Percentiles rank a stretch among this genome's conserved stretches.
phyloP scores from a whole-genome alignment of 2,797 vertebrate species.

The Anniella stebbinsi region DNA sequence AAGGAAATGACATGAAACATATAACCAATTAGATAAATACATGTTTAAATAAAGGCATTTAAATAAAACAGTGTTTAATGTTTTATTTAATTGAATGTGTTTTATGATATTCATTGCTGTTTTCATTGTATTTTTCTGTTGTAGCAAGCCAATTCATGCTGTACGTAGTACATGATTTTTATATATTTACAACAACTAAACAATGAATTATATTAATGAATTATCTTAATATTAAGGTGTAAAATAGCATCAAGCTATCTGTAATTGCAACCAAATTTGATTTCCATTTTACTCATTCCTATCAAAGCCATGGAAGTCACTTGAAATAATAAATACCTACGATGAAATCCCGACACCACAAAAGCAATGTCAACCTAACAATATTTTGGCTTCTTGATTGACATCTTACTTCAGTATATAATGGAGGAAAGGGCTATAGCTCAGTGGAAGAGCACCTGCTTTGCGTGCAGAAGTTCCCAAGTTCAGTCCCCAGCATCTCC shows the following conservation, averaged over 20 bases:
- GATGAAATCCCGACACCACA: background rate
- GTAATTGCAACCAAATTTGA: background rate
- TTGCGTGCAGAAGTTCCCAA: too few species aligned
- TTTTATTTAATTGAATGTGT: background rate
- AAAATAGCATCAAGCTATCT: background rate
- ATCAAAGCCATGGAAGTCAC: background rate
- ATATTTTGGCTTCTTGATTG: background rate
- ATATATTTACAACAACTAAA: too few species aligned
- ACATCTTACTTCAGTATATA: background rate
- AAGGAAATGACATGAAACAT: too few species aligned
- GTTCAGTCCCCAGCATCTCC: too few species aligned
- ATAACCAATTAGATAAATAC: background rate
- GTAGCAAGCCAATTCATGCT: too few species aligned
- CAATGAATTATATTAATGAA: background rate
- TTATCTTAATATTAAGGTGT: background rate
- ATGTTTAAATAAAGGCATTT: too few species aligned
- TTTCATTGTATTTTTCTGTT: background rate
- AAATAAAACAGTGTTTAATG: too few species aligned
- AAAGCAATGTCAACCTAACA: background rate
- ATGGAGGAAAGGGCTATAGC: too few species aligned
- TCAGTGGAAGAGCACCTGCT: too few species aligned
- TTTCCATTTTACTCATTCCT: background rate
- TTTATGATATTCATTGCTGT: background rate
- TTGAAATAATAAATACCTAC: background rate
- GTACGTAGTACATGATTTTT: too few species aligned